These are phyloP conservation scores for Clarias magur DNA, from an alignment of 2,113 vertebrate species.

Conservation along the genomic window DNA sequence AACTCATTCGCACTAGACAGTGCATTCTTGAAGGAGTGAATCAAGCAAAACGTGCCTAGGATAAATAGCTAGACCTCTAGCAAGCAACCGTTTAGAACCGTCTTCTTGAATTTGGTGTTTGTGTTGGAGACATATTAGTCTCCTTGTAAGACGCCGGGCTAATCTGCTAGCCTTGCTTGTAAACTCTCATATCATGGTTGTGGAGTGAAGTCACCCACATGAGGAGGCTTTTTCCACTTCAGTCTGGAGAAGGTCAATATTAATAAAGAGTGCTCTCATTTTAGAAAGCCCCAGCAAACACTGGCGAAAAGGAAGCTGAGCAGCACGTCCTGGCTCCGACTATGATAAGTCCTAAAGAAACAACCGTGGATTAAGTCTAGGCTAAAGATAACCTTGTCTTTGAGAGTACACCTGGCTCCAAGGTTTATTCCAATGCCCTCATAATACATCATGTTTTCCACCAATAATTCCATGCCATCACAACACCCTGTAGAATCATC, in stretches of 20 bases:
- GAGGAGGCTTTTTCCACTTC: not conserved
- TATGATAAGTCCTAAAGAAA: slow-evolving; percentile 7
- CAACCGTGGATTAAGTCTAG: not conserved
- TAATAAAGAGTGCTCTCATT: not conserved
- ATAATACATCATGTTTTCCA: not conserved
- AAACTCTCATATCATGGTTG: not conserved
- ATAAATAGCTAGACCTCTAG: not conserved
- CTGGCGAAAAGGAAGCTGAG: not conserved
- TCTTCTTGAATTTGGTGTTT: not conserved
- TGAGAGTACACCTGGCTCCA: not conserved
- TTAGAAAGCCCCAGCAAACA: slow-evolving; percentile 10
- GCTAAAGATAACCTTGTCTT: not conserved
- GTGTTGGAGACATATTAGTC: not conserved
- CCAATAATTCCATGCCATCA: not conserved
- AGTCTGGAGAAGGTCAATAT: slow-evolving; percentile 34
- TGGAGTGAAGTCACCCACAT: not conserved
- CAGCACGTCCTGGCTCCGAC: too few relatives aligned
- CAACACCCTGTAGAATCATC: not conserved
- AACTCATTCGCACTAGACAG: not conserved
- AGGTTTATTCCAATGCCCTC: not conserved
- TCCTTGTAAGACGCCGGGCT: not conserved
- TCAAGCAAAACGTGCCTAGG: not conserved
- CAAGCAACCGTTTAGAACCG: not conserved
- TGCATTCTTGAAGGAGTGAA: not conserved
- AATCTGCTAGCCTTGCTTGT: not conserved